Conservation (phyloP, 2,888 invertebrate genomes). For the Bombylius discolor region DNA sequence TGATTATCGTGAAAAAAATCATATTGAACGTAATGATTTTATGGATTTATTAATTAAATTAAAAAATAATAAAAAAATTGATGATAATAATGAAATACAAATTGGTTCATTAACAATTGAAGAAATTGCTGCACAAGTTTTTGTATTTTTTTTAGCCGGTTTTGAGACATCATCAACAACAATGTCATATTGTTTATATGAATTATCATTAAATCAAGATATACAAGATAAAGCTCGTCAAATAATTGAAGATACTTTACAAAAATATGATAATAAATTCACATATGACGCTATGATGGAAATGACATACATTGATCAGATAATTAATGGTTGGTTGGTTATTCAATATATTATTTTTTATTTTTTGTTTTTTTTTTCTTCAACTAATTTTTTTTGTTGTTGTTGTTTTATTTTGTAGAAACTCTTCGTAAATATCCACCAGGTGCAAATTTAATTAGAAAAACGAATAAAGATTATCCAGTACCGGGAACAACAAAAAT, state of each 20-base stretch:
- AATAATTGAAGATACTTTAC: conserved; percentile 34
- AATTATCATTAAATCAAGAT: conserved; percentile 37
- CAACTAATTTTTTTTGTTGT: not conserved
- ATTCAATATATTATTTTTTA: not conserved
- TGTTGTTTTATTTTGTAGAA: conserved; percentile 23
- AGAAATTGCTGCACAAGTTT: conserved; percentile 41
- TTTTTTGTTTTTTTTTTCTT: not conserved
- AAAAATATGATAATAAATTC: conserved; percentile 30
- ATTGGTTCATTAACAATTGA: conserved; percentile 29
- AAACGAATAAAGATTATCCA: conserved; percentile 25
- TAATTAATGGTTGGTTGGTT: conserved; percentile 38
- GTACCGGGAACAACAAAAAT: conserved; percentile 23
- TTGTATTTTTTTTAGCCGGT: conserved; percentile 42
- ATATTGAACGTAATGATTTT: conserved; percentile 37
- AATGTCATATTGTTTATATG: conserved; percentile 38
- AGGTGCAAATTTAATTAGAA: conserved; percentile 26
- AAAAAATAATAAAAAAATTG: conserved; percentile 16
- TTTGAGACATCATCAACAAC: conserved; percentile 42
- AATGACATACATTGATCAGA: conserved; percentile 39
- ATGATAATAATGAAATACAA: conserved; percentile 24
- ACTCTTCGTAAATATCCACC: conserved; percentile 38
- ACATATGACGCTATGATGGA: conserved; percentile 38
- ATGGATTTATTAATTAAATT: conserved; percentile 41
- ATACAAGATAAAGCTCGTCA: conserved; percentile 35
- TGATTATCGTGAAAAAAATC: conserved; percentile 28